Conservation (phyloP, 2,888 invertebrate genomes). For the Diabrotica balteata region DNA sequence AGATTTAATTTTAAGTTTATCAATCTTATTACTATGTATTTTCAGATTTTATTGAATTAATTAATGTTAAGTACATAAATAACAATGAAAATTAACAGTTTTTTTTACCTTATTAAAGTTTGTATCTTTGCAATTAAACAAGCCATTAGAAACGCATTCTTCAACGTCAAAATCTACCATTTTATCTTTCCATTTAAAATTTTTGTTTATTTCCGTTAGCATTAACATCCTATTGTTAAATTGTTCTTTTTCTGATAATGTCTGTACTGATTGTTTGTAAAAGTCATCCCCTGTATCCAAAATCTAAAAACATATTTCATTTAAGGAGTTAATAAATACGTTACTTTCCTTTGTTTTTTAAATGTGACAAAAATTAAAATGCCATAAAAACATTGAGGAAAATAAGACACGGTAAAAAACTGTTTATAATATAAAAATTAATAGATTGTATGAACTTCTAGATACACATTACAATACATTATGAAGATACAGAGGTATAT, state of each 20-base stretch:
- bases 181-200: conserved; percentile 53
- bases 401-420: no score
- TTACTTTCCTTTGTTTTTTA: no score
- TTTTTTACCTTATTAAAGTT: conserved; percentile 17
- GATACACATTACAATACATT: no score
- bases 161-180: conserved; percentile 50
- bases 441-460: no score
- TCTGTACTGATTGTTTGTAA: conserved; percentile 54
- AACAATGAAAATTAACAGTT: no score
- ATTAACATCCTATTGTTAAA: conserved; percentile 50
- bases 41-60: no score
- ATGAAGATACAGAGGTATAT: no score
- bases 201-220: conserved; percentile 55
- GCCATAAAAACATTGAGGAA: background rate
- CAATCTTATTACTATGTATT: no score
- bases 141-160: conserved; percentile 55
- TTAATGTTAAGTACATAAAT: no score
- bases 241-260: conserved; percentile 45
- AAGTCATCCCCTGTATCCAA: conserved; percentile 59
- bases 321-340: background rate
- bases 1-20: no score
- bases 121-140: background rate
- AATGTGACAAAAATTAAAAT: no score
- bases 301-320: conserved; percentile 43
- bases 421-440: no score